Evolutionary conservation across 2,113 vertebrate genomes (phyloP).

Genomic region (Garra rufa): DNA sequence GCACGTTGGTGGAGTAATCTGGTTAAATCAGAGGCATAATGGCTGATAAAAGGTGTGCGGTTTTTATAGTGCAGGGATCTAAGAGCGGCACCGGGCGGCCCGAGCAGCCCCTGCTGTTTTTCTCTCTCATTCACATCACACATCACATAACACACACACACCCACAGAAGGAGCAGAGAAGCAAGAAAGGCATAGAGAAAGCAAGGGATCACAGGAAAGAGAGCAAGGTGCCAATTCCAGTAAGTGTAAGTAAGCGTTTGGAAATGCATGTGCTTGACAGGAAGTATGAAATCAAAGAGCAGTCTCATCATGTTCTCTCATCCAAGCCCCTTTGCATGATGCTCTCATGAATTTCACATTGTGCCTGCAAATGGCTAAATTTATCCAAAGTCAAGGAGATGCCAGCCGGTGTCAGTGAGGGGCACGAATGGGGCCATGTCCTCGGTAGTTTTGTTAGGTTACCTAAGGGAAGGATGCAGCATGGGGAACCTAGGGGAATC

Average conservation of each 20-base stretch:
- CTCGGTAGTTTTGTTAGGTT: constrained; percentile 80
- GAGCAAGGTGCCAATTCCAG: background rate
- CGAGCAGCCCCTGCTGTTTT: constrained; percentile 33
- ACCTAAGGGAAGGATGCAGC: constrained; percentile 55
- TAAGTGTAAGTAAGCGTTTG: constrained; percentile 20
- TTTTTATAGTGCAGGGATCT: constrained; percentile 53
- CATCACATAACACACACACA: constrained; percentile 31
- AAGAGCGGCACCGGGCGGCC: constrained; percentile 29
- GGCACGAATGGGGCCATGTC: constrained; percentile 54
- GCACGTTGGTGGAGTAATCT: constrained; percentile 71
- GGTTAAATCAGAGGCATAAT: constrained; percentile 71
- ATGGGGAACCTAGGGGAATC: constrained; percentile 54
- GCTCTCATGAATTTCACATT: constrained; percentile 24
- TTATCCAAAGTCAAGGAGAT: constrained; percentile 19
- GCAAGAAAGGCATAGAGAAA: constrained; percentile 13
- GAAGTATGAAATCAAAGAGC: constrained; percentile 28
- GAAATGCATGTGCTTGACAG: constrained; percentile 26
- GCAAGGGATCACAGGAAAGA: constrained; percentile 22
- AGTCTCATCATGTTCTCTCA: background rate
- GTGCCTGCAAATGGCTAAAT: background rate
- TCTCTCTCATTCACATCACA: constrained; percentile 36
- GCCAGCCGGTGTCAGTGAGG: constrained; percentile 46
- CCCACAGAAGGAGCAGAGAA: constrained; percentile 28
- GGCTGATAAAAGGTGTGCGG: constrained; percentile 74
- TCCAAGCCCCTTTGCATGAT: constrained; percentile 17